These are phyloP conservation scores for Sclerodermus sp. DNA, from an alignment of 2,888 invertebrate genomes.

Conservation along the genomic window DNA sequence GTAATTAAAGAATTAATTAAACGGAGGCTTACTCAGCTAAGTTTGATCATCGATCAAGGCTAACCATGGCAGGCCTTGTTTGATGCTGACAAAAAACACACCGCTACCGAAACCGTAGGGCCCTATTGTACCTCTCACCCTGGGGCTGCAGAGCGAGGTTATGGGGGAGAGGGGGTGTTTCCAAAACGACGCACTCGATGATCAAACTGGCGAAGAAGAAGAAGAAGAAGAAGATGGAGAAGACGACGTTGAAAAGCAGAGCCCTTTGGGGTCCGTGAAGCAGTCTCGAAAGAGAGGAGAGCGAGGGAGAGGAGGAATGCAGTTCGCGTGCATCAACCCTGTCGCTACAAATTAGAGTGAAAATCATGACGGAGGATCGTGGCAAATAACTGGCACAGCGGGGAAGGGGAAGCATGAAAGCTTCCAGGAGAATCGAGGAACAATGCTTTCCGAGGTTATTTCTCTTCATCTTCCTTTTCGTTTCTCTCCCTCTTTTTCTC, in stretches of 20 bases:
- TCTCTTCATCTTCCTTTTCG: constrained; percentile 11
- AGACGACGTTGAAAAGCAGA: too few species aligned
- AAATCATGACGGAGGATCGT: constrained; percentile 54
- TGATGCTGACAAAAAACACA: constrained; percentile 43
- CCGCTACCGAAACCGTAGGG: constrained; percentile 45
- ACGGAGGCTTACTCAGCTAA: constrained; percentile 55
- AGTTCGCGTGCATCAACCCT: constrained; percentile 51
- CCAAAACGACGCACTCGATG: constrained; percentile 20
- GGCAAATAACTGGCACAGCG: constrained; percentile 53
- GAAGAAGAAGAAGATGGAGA: constrained; percentile 8
- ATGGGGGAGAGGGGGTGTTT: constrained; percentile 7
- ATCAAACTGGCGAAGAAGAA: constrained; percentile 7
- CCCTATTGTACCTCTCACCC: constrained; percentile 32
- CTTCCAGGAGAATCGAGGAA: constrained; percentile 24
- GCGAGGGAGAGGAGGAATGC: constrained; percentile 42
- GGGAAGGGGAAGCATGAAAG: constrained; percentile 41
- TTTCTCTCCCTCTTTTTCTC: constrained; percentile 10
- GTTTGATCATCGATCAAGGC: constrained; percentile 48
- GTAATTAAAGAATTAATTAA: constrained; percentile 56
- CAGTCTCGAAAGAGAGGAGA: constrained; percentile 1
- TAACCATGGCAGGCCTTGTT: constrained; percentile 41
- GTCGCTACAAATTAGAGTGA: constrained; percentile 57
- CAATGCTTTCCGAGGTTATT: constrained; percentile 24
- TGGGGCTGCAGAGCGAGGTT: not conserved
- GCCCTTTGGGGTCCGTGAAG: too few species aligned